Base-by-base conservation (phyloP, 2,888 invertebrate genomes). In the Leuctra nigra region DNA sequence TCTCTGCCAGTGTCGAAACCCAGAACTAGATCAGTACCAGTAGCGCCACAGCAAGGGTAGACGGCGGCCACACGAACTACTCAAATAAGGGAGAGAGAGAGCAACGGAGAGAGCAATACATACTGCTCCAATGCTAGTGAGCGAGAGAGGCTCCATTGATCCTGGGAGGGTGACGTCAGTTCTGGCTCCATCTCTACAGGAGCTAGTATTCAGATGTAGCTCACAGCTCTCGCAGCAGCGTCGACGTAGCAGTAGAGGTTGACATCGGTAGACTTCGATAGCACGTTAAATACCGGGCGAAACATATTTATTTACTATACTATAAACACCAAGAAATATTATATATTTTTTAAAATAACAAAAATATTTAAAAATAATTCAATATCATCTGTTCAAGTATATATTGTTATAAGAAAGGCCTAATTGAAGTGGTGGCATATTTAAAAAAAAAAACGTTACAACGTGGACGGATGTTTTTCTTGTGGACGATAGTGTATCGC, bases 151-250 rank as follows among this genome's bases (percentile, higher is more conserved):
- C 41, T 41, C 41, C 41, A 41, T 41, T 41, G 41, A 41, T 41
- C 41, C 18, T 41, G 41, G 41, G 41, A 18, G 3, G 18, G 41
- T 41, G 41, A 41, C 41, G 41, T 41, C 41, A 41, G n/a, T n/a
- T 20, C 29, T 29, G 4, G 18, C 20, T 41, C 18, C 18, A 16
- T 20, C 41, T 18, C 18, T 41, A 29, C 7, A 29, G 18, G 20
- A 11, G 41, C 41, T 41, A 20, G 41, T 16, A 41, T 20, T 11
- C 29, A 38, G 29, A 6, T n/a, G 41, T 20, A 18, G 7, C 29
- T 4, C 16, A 41, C 41, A 41, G 41, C 14, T 41, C 41, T 41
- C 41, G 11, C 20, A 11, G 14, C 41, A 18, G 41, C 20, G n/a
- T 41, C 41, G 20, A 16, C 11, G 41, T 41, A 41, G 41, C 41